Evolutionary conservation across 2,888 invertebrate species (phyloP), one percentile per base, ranked within the genome.

Genomic region (Lycocerus yunnanus): DNA sequence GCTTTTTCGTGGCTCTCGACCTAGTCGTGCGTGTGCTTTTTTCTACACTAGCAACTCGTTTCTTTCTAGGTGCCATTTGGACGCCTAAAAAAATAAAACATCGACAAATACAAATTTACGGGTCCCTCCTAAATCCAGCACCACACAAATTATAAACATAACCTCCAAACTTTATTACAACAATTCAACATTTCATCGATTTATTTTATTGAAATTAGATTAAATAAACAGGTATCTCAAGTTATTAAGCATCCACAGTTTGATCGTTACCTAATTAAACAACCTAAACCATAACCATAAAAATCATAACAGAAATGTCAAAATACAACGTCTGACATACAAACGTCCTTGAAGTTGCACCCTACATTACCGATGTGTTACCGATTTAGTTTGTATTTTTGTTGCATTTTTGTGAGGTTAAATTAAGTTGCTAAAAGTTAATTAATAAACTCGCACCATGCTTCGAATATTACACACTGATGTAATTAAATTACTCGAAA

Each of bases 401-500:
- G 6, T 43, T n/a, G 1, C 0, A 43, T 1, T 43, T 27, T 43
- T 43, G 43, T 43, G 43, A 43, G 43, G 43, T 43, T 43, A 43
- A n/a, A 43, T 43, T 6, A 43, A 43, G 6, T 43, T n/a, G 6
- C n/a, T 43, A n/a, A n/a, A n/a, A 43, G 43, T n/a, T 6, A 43
- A 1, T 6, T n/a, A 43, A 43, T 43, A 43, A 27, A 27, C 13
- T 43, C 6, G 8, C 27, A 43, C 20, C 20, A 63, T 67, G 16
- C 59, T 72, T 43, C 58, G 60, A 16, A 21, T 72, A 24, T 15
- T 68, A 58, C 27, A 67, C 20, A 58, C 14, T 4, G n/a, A 63
- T n/a, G 21, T 61, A 13, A 60, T 73, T 63, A 73, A 76, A 73
- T 60, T 60, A 18, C 72, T 84, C 68, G 84, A 84, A 79, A 81